Base-by-base conservation (phyloP, 2,888 invertebrate species). In the Notodonta ziczac region DNA sequence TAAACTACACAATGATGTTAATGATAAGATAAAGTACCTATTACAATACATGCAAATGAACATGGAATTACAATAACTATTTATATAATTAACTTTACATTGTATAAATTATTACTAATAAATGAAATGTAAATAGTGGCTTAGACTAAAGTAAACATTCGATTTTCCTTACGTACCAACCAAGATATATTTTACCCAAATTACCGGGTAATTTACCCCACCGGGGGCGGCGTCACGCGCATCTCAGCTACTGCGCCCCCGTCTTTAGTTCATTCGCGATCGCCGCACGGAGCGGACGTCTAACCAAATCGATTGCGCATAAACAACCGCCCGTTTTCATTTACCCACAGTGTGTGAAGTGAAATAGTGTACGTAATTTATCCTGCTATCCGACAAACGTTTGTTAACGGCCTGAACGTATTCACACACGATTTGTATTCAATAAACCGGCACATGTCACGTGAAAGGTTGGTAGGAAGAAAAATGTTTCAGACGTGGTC, bases 201-300 rank as follows among this genome's bases (percentile, higher is more conserved):
- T 73, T 76, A 67, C 77, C 69, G 80, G 86, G 83, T 81, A 82
- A 82, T 81, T 82, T 81, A 76, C 82, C 83, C 82, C 69, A 69
- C 65, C 61, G 72, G 69, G 73, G 72, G 54, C 13, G 54, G 52
- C 52, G 46, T 69, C 65, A 57, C 80, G 80, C 85, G 85, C 83
- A 83, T 78, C 80, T 73, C 71, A 75, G 73, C 61, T 70, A 68
- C 61, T 63, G 66, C 70, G 72, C 72, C 71, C 73, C 73, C 10
- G 39, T 13, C 70, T 60, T 82, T 85, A 89, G 89, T 89, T 69
- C 59, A 64, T 64, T 76, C 81, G 80, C 84, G 83, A 72, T 59
- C 76, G 70, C 66, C 74, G 80, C 71, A 73, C 74, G 71, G 62
- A 67, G 56, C 72, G 70, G 71, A 80, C 84, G 83, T 72, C 69